A percentile compares a stretch with the other conserved stretches of the same genome.
Evolutionary conservation across 2,888 invertebrate genomes (phyloP).

Genomic region (Himalopsyche anomala): DNA sequence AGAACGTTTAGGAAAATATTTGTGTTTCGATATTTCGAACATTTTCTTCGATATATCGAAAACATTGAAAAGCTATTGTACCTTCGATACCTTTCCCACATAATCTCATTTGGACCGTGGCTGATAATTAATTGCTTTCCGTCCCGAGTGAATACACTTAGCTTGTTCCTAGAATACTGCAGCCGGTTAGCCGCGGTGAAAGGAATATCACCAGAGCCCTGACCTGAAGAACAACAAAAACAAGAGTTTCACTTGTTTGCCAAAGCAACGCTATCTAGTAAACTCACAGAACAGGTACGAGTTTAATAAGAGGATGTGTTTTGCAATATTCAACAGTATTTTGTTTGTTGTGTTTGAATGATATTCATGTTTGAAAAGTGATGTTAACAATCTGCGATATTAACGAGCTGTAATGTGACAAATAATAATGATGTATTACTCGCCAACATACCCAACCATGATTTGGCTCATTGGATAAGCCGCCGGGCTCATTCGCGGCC

Average conservation of each 20-base stretch:
- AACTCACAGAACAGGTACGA: too few relatives aligned
- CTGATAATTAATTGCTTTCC: neutral
- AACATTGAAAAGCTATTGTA: slow-evolving; percentile 25
- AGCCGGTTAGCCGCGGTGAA: neutral
- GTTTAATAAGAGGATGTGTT: too few relatives aligned
- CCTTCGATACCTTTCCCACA: slow-evolving; percentile 7
- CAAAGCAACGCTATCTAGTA: neutral
- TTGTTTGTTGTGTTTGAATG: too few relatives aligned
- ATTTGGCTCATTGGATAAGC: too few relatives aligned
- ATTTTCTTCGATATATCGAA: neutral
- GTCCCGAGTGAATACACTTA: neutral
- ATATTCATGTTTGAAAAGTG: too few relatives aligned
- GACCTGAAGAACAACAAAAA: slow-evolving; percentile 5
- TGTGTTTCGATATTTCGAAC: neutral
- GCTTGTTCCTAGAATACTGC: neutral
- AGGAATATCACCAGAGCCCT: neutral
- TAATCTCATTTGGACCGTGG: neutral
- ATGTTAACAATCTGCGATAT: too few relatives aligned
- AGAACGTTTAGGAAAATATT: neutral
- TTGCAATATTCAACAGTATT: too few relatives aligned
- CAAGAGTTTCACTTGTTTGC: too few relatives aligned
- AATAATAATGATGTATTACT: too few relatives aligned
- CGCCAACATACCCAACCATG: too few relatives aligned
- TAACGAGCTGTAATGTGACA: too few relatives aligned
- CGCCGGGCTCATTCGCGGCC: too few relatives aligned